phyloP scores from a whole-genome alignment of 1,140 invertebrate species.

The Steinernema khuongi region DNA sequence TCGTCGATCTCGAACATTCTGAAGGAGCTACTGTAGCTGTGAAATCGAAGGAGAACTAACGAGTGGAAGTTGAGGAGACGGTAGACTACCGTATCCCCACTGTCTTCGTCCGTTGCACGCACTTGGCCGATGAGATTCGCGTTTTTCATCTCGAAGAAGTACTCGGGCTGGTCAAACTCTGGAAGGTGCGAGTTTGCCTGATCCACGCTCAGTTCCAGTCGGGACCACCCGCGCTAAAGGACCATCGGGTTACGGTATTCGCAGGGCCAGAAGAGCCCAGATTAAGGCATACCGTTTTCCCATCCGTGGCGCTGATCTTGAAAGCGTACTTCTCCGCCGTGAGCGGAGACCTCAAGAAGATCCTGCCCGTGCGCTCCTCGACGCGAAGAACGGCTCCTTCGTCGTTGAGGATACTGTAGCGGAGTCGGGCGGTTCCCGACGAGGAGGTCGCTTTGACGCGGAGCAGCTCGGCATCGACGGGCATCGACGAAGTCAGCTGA shows the following conservation, averaged over 20 bases:
- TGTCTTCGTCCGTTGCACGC: not conserved
- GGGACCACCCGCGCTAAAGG: not conserved
- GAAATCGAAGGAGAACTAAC: not conserved
- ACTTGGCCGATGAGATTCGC: not conserved
- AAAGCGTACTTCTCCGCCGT: not conserved
- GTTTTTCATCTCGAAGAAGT: not conserved
- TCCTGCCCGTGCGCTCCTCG: not conserved
- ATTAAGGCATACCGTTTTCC: not conserved
- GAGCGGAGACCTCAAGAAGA: not conserved
- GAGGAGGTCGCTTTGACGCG: not conserved
- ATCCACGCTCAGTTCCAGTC: not conserved
- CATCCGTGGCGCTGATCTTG: conserved; percentile 1
- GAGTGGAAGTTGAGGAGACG: not conserved
- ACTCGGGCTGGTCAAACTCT: not conserved
- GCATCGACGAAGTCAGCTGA: not conserved
- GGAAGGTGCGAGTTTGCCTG: not conserved
- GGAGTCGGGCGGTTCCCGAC: not conserved
- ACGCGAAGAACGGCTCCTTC: not conserved
- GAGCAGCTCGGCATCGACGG: not conserved
- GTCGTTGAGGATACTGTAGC: conserved; percentile 14
- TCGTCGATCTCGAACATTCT: not conserved
- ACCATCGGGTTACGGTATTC: not conserved
- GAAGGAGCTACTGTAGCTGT: not conserved
- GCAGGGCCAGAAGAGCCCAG: not conserved
- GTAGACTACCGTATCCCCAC: not conserved